Evolutionary conservation across 2,888 invertebrate species (phyloP).

Genomic region (Philhelius pedissequus): DNA sequence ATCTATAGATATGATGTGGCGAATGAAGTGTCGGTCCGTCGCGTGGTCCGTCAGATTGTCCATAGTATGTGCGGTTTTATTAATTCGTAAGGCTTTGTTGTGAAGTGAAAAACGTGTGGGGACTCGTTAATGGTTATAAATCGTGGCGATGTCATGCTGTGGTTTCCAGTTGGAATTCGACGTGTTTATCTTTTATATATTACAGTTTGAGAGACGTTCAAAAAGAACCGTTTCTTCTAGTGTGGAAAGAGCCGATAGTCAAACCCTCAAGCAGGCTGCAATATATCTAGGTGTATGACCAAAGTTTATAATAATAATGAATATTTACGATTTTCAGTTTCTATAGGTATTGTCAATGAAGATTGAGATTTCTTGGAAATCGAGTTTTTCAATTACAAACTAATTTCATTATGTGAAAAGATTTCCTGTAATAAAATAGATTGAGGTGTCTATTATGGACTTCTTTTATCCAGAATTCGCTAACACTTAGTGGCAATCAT

Average conservation of each 20-base stretch:
- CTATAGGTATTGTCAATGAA: background rate
- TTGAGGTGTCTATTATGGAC: no score
- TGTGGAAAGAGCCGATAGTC: background rate
- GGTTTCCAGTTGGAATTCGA: background rate
- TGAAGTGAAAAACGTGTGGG: constrained; percentile 18
- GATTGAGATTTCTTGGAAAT: background rate
- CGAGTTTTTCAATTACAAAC: background rate
- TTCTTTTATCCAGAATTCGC: no score
- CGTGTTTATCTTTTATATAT: background rate
- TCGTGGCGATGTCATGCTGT: constrained; percentile 8
- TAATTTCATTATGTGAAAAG: background rate
- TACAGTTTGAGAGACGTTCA: background rate
- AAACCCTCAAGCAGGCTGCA: background rate
- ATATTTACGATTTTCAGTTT: background rate
- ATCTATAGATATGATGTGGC: constrained; percentile 6
- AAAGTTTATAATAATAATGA: background rate
- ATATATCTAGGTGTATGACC: background rate
- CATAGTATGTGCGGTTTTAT: background rate
- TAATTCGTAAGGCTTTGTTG: background rate
- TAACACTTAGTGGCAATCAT: no score
- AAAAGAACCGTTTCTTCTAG: background rate
- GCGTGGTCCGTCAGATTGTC: background rate
- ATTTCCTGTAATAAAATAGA: background rate
- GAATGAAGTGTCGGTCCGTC: constrained; percentile 13
- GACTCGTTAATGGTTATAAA: constrained; percentile 14